Evolutionary conservation across 1,140 invertebrate genomes (phyloP).

Genomic region (Heliconius hewitsoni): DNA sequence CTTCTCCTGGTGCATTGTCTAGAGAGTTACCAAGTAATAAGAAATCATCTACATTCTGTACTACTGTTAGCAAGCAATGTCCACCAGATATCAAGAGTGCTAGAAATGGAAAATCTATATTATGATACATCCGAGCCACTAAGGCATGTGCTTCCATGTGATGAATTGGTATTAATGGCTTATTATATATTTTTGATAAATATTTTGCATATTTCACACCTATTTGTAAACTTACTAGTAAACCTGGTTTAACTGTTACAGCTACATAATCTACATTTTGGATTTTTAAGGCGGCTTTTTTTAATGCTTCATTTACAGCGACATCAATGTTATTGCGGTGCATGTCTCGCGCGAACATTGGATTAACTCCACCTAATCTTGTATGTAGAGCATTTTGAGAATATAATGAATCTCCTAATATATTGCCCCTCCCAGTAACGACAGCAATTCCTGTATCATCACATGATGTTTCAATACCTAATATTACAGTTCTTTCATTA

Average conservation of each 20-base stretch:
- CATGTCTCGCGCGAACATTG: constrained; percentile 90
- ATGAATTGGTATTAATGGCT: constrained; percentile 97
- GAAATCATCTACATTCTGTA: constrained; percentile 89
- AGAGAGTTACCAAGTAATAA: constrained; percentile 88
- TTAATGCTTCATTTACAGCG: constrained; percentile 87
- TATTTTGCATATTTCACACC: constrained; percentile 93
- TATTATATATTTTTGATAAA: constrained; percentile 85
- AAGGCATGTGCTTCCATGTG: constrained; percentile 99
- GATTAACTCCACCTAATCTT: constrained; percentile 95
- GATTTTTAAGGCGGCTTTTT: constrained; percentile 84
- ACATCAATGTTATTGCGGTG: constrained; percentile 90
- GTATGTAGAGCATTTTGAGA: constrained; percentile 90
- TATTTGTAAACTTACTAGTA: constrained; percentile 89
- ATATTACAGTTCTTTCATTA: constrained; percentile 68
- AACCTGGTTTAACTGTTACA: constrained; percentile 93
- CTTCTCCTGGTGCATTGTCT: constrained; percentile 95
- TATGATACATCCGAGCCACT: constrained; percentile 86
- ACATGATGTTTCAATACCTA: constrained; percentile 99
- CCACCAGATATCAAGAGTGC: constrained; percentile 95
- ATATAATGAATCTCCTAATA: constrained; percentile 90
- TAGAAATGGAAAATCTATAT: constrained; percentile 93
- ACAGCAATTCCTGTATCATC: constrained; percentile 98
- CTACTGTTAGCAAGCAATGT: constrained; percentile 92
- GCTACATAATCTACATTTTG: constrained; percentile 94
- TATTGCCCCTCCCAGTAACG: constrained; percentile 85